These are phyloP conservation scores for Heliopora coerulea DNA, from an alignment of 92 coral and sea anemone species.

Conservation along the genomic window DNA sequence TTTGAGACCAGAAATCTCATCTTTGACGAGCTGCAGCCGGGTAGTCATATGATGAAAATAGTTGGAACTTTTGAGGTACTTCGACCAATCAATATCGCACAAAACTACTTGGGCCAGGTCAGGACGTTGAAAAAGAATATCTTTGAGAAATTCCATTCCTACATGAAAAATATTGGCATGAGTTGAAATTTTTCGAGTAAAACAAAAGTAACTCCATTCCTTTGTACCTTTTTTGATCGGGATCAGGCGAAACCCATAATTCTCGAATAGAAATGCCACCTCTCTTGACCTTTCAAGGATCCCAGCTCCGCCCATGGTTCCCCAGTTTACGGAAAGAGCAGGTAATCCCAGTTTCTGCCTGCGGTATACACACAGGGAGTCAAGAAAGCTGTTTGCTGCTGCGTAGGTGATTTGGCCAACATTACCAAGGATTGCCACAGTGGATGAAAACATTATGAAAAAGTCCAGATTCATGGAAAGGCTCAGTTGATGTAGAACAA, in stretches of 20 bases:
- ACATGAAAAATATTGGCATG: not conserved
- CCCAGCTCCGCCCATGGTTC: constrained; percentile 82
- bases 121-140: constrained; percentile 42
- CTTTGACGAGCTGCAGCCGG: constrained; percentile 14
- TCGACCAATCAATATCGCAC: constrained; percentile 53
- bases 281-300: constrained; percentile 53
- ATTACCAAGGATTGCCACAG: constrained; percentile 67
- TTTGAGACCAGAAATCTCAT: constrained; percentile 17
- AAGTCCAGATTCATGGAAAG: constrained; percentile 74
- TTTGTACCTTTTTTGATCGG: constrained; percentile 11
- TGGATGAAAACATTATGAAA: constrained; percentile 80
- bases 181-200: not conserved
- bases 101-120: constrained; percentile 45
- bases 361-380: constrained; percentile 65
- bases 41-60: constrained; percentile 16
- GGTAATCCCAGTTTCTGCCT: constrained; percentile 70
- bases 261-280: constrained; percentile 45
- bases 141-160: constrained; percentile 49
- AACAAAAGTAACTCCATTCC: too few species aligned
- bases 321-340: constrained; percentile 78
- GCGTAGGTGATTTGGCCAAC: constrained; percentile 68
- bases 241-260: constrained; percentile 59
- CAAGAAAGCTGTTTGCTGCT: constrained; percentile 73
- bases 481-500: constrained; percentile 72
- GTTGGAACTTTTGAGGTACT: constrained; percentile 26